Conservation (phyloP, 2,113 vertebrate genomes). For the Todiramphus saurophagus region DNA sequence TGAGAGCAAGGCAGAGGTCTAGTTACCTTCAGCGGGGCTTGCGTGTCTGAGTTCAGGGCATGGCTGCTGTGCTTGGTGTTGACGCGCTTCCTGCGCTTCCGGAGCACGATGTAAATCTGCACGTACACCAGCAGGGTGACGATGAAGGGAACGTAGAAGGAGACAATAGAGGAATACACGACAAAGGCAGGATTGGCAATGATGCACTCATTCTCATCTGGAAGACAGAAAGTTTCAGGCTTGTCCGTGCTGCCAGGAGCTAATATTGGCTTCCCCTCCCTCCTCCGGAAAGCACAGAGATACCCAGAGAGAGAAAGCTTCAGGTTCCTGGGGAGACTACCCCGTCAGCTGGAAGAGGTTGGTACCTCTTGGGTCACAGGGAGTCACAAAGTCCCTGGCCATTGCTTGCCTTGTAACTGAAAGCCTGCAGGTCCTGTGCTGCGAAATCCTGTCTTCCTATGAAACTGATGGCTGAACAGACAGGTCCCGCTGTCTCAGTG, state of each 20-base stretch:
- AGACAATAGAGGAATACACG: slow-evolving; percentile 84
- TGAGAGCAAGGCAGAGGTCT: background rate
- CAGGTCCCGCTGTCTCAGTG: background rate
- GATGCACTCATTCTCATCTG: slow-evolving; percentile 82
- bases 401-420: background rate
- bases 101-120: slow-evolving; percentile 84
- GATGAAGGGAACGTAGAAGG: slow-evolving; percentile 87
- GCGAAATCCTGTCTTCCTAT: background rate
- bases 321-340: no score
- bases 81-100: slow-evolving; percentile 79
- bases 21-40: slow-evolving; percentile 75
- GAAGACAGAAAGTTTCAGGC: background rate
- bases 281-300: background rate
- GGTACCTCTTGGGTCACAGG: background rate
- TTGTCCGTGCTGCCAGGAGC: background rate
- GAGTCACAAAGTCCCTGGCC: background rate
- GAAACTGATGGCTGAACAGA: background rate
- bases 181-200: slow-evolving; percentile 85
- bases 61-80: slow-evolving; percentile 81
- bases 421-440: accelerated
- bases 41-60: slow-evolving; percentile 65
- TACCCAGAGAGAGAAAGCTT: background rate
- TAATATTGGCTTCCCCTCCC: background rate
- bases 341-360: accelerated
- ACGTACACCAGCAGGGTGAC: slow-evolving; percentile 85